Conservation (phyloP, 2,888 invertebrate species). For the Drosophila demipolita region DNA sequence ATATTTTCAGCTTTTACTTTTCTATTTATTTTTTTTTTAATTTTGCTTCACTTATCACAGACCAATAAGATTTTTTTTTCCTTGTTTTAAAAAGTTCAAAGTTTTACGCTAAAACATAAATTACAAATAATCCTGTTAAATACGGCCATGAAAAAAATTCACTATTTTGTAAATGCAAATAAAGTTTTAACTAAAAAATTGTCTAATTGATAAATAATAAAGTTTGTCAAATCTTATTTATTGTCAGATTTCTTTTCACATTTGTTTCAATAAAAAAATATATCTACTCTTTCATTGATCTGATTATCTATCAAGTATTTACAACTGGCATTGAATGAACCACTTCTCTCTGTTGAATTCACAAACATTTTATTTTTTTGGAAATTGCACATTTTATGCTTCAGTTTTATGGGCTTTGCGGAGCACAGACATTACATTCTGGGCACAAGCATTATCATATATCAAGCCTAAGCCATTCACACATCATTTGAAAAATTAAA, state of each 20-base stretch:
- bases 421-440: conserved; percentile 43
- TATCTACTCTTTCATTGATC: neutral
- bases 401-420: conserved; percentile 41
- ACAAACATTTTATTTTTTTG: conserved; percentile 17
- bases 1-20: conserved; percentile 41
- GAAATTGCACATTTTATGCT: conserved; percentile 56
- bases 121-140: neutral
- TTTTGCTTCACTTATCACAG: conserved; percentile 84
- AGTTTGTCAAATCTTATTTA: neutral
- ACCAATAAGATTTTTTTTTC: conserved; percentile 71
- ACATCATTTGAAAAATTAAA: conserved; percentile 82
- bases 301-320: neutral
- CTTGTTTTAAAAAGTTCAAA: conserved; percentile 51
- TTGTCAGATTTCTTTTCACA: neutral
- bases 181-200: neutral
- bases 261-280: neutral
- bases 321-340: conserved; percentile 2
- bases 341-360: conserved; percentile 16
- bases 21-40: conserved; percentile 34
- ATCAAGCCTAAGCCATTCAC: conserved; percentile 78
- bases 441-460: conserved; percentile 65
- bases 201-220: neutral
- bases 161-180: neutral
- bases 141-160: neutral
- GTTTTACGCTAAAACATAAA: conserved; percentile 33